Evolutionary conservation across 2,888 invertebrate species (phyloP), one percentile per base, ranked within the genome.

Genomic region (Drosophila dives): DNA sequence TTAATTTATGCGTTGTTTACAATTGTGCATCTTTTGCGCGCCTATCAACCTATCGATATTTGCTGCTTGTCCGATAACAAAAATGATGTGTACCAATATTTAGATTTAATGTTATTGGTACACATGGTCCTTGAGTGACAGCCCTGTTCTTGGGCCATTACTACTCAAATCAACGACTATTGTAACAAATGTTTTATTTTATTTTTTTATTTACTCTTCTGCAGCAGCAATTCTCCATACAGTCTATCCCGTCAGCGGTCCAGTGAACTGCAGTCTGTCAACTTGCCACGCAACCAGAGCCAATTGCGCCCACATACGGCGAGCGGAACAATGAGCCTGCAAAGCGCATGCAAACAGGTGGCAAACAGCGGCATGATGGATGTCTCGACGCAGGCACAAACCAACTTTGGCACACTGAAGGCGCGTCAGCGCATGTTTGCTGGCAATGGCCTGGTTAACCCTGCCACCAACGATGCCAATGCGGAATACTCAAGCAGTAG

Each of bases 241-340:
- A 95, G 95, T 93, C 93, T 95, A 82, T 95, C 94, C 83, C 94
- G 95, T 63, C 95, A 94, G 92, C 94, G 94, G 48, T 93, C 94
- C 26, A 93, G 93, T 12, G 93, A 94, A 20, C 32, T 64, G 15
- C 80, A 75, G 38, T 49, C 76, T 26, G 61, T 64, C 60, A 65
- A 61, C 11, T 33, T 69, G 7, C 59, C 66, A 10, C 91, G 68
- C 55, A 48, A 42, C 10, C 72, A 64, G 12, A 59, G 48, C 29
- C 68, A 66, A 11, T 3, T 75, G 61, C 87, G 87, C 58, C 72
- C 91, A 60, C 76, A 88, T 56, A 78, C 88, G 67, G 64, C 83
- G 72, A 64, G 74, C 32, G 84, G 74, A 20, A 70, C 73, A 32
- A 32, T 87, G 55, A 20, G 64, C 50, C 33, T 75, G 49, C 45